A percentile compares a stretch with the other conserved stretches of the same genome.
Conservation (phyloP, 2,888 invertebrate species). For the Nomada hirtipes region DNA sequence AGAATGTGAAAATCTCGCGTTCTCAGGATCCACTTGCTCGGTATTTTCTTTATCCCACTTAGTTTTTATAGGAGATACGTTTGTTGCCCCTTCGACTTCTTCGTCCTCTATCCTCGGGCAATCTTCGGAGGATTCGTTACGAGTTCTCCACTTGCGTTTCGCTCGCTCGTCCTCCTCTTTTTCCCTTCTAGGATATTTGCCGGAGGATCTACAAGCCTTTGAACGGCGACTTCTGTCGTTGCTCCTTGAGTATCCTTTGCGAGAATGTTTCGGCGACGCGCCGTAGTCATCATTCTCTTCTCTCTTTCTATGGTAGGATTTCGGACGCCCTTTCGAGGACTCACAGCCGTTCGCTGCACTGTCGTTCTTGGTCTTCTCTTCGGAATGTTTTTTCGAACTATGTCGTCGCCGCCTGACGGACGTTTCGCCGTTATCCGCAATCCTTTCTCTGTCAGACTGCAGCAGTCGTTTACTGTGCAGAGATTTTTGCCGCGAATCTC, state of each 20-base stretch:
- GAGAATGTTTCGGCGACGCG: conserved; percentile 11
- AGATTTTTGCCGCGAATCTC: conserved; percentile 38
- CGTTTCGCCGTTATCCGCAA: not conserved
- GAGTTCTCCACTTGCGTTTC: conserved; percentile 3
- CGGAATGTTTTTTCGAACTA: conserved; percentile 33
- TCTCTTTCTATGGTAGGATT: conserved; percentile 23
- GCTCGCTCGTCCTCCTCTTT: not conserved
- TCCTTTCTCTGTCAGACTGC: conserved; percentile 20
- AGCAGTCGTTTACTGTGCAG: conserved; percentile 25
- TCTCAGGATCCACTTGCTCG: conserved; percentile 36
- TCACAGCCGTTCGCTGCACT: conserved; percentile 30
- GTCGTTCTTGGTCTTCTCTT: conserved; percentile 34
- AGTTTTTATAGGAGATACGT: not conserved
- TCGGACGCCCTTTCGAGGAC: conserved; percentile 32
- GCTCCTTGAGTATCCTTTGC: conserved; percentile 10
- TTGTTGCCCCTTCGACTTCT: not conserved
- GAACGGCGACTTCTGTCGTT: conserved; percentile 24
- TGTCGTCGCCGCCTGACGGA: conserved; percentile 19
- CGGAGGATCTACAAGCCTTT: conserved; percentile 5
- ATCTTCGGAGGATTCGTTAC: not conserved
- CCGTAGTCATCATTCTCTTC: conserved; percentile 19
- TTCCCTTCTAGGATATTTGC: not conserved
- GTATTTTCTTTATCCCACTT: conserved; percentile 56
- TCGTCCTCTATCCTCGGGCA: not conserved
- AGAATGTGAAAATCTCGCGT: conserved; percentile 40